Base-by-base conservation (phyloP, 1,140 invertebrate species). In the Neodiprion virginianus region DNA sequence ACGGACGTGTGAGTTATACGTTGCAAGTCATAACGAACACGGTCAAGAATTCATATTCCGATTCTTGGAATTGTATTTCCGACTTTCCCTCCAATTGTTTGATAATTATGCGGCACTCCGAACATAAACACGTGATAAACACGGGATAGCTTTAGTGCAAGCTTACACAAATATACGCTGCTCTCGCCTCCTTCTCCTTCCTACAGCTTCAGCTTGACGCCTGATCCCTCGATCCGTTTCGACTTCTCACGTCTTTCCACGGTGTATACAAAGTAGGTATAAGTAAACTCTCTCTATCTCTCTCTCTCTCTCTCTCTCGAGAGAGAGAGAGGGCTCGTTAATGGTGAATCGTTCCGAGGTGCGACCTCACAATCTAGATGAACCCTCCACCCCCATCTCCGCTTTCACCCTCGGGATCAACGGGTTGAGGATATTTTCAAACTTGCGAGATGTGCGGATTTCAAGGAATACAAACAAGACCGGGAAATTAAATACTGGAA, bases 121-220 rank as follows among this genome's bases (percentile, higher is more conserved):
- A 71, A 48, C 70, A 49, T 69, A 69, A 69, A 69, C 67, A 69
- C 40, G 7, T 23, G 67, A 69, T 69, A 71, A 61, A 61, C 53
- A 61, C 8, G 53, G n/a, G 53, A 61, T 61, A 61, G 11, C 53
- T 61, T 14, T 17, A 17, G 70, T 71, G 23, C n/a, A 50, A 48
- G n/a, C 70, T 49, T 71, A 40, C 14, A 71, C 23, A 71, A 71
- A 71, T 71, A 71, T 50, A 71, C 70, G 48, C 68, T 14, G 14
- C 28, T 5, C 14, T 69, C 68, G 14, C 28, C 68, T 12, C n/a
- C 14, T 69, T 8, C 68, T 40, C 28, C 28, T 40, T 40, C 28
- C 28, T 40, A 3, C 28, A 40, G 28, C 28, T 40, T 40, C 28
- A 40, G 28, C 28, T 40, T 40, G 28, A 40, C 28, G 28, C 28